These are phyloP conservation scores for Laterallus jamaicensis DNA, from an alignment of 2,113 vertebrate species.

Conservation along the genomic window DNA sequence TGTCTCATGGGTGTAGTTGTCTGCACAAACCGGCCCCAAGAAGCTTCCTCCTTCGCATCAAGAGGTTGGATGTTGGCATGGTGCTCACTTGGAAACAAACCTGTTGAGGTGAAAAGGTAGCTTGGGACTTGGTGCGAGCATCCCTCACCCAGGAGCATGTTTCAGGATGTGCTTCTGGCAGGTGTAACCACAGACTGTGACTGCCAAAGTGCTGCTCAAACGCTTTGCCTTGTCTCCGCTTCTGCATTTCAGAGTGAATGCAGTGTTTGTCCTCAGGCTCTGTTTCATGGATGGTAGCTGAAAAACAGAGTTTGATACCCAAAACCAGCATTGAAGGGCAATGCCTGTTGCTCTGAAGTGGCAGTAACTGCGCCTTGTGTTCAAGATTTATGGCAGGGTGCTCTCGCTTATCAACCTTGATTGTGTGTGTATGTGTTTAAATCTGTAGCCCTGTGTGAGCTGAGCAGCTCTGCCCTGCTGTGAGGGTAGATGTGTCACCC, in stretches of 20 bases:
- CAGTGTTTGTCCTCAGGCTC: neutral
- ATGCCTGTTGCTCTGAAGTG: neutral
- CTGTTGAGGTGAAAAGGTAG: neutral
- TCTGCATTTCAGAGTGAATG: neutral
- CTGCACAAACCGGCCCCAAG: neutral
- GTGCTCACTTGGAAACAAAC: neutral
- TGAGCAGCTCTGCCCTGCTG: neutral
- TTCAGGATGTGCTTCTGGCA: neutral
- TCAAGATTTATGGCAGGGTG: neutral
- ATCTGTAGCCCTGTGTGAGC: neutral
- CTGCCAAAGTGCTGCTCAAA: constrained; percentile 5
- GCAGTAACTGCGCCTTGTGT: neutral
- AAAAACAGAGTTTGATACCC: neutral
- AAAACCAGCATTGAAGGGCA: neutral
- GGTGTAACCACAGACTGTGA: neutral
- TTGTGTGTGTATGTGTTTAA: neutral
- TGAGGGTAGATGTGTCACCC: neutral
- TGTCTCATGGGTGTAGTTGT: neutral
- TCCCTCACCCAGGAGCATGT: neutral
- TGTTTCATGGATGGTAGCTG: constrained; percentile 3
- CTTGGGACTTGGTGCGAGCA: neutral
- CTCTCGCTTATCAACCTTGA: neutral
- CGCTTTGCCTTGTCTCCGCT: neutral
- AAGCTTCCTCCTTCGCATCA: neutral
- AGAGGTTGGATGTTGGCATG: neutral